phyloP scores from a whole-genome alignment of 2,113 vertebrate species.

The Silurus glanis region DNA sequence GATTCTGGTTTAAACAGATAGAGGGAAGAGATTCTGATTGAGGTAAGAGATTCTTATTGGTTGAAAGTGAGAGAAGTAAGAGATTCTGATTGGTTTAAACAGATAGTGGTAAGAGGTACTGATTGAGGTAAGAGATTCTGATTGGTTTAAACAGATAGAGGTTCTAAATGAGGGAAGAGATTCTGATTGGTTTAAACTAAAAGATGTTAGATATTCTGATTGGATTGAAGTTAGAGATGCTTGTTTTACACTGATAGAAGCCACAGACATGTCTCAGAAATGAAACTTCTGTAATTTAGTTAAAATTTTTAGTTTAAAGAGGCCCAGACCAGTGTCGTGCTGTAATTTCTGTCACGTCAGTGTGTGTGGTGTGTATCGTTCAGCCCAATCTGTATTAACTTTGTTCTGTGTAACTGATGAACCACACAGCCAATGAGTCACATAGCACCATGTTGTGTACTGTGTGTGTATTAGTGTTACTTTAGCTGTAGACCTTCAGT shows the following conservation, averaged over 20 bases:
- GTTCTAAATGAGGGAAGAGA: no score
- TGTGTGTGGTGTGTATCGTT: background rate
- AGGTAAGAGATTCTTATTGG: background rate
- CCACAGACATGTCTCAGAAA: no score
- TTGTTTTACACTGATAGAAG: no score
- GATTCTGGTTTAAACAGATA: background rate
- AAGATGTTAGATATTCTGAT: no score
- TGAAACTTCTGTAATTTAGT: background rate
- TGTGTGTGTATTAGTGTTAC: background rate
- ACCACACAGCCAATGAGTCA: background rate
- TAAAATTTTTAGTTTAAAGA: background rate
- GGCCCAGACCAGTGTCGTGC: background rate
- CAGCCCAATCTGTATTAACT: background rate
- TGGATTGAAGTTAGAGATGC: no score
- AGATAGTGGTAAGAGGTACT: no score
- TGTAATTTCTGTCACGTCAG: background rate
- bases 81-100: background rate
- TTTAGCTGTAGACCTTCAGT: background rate
- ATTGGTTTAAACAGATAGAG: background rate
- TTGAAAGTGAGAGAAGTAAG: background rate
- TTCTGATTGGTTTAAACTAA: background rate
- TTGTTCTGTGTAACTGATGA: slow-evolving; percentile 9
- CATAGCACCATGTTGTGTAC: background rate
- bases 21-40: no score
- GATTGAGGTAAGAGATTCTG: background rate